These are phyloP conservation scores for Pelochelys cantorii DNA, from an alignment of 2,797 vertebrate species.

Conservation along the genomic window DNA sequence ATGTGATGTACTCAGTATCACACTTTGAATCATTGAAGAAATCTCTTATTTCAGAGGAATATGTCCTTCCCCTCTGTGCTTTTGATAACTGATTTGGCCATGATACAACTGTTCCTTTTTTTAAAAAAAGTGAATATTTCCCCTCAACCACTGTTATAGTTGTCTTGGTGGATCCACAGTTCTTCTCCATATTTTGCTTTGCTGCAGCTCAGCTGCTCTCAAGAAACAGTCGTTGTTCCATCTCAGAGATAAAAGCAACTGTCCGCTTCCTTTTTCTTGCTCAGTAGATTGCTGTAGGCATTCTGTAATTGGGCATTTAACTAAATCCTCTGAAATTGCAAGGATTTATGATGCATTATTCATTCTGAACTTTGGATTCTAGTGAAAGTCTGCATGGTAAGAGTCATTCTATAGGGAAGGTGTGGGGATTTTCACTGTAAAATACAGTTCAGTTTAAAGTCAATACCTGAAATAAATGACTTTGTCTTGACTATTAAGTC, in stretches of 20 bases:
- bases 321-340: background rate
- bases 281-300: background rate
- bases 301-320: background rate
- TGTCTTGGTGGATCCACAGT: background rate
- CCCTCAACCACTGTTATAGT: background rate
- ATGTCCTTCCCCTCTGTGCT: background rate
- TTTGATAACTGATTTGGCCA: background rate
- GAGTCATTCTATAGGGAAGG: background rate
- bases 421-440: conserved; percentile 16
- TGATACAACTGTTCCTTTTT: background rate
- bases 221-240: background rate
- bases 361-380: background rate
- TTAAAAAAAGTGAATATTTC: rapidly evolving
- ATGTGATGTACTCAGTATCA: background rate
- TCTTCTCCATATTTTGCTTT: background rate
- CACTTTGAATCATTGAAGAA: conserved; percentile 3
- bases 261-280: background rate
- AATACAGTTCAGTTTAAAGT: conserved; percentile 1
- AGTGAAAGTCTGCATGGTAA: background rate
- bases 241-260: background rate
- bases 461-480: background rate
- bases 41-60: background rate
- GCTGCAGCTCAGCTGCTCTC: background rate
- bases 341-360: background rate
- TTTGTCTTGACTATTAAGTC: background rate